Percentiles rank a stretch among this genome's conserved stretches.
These are phyloP conservation scores for Drosophila willistoni DNA, from an alignment of 1,140 invertebrate genomes.

Conservation along the genomic window DNA sequence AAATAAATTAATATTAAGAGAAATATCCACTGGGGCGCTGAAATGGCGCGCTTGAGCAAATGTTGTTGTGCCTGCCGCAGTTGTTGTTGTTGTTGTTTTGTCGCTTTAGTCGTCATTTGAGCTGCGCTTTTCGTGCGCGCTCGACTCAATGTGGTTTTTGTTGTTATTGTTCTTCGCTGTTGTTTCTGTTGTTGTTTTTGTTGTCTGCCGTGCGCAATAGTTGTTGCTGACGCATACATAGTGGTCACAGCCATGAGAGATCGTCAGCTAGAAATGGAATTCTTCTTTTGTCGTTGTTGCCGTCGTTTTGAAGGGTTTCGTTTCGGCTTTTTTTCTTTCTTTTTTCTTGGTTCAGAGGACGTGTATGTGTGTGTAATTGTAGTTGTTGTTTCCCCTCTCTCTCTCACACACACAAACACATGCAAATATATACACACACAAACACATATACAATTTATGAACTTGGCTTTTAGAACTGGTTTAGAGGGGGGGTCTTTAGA, in stretches of 20 bases:
- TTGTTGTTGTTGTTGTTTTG: slow-evolving; percentile 27
- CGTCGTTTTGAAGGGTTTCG: slow-evolving; percentile 57
- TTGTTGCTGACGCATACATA: slow-evolving; percentile 66
- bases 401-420: not conserved
- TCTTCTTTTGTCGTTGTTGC: slow-evolving; percentile 35
- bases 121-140: slow-evolving; percentile 77
- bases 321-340: slow-evolving; percentile 29
- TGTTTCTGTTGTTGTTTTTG: slow-evolving; percentile 41
- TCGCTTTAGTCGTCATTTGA: slow-evolving; percentile 62
- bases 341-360: slow-evolving; percentile 26
- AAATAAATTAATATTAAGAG: slow-evolving; percentile 78
- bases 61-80: slow-evolving; percentile 22
- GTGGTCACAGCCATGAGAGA: slow-evolving; percentile 65
- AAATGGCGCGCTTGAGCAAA: slow-evolving; percentile 77
- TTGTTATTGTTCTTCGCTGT: slow-evolving; percentile 24
- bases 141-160: slow-evolving; percentile 53
- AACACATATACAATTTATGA: slow-evolving; percentile 34
- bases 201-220: slow-evolving; percentile 45
- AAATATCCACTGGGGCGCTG: slow-evolving; percentile 77
- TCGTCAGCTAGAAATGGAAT: slow-evolving; percentile 17
- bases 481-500: slow-evolving; percentile 28
- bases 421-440: slow-evolving; percentile 1
- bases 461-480: slow-evolving; percentile 74
- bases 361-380: slow-evolving; percentile 30
- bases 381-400: slow-evolving; percentile 42